Evolutionary conservation across 2,113 vertebrate species (phyloP), one percentile per base, ranked within the genome.

Genomic region (Cephalopholis sonnerati): DNA sequence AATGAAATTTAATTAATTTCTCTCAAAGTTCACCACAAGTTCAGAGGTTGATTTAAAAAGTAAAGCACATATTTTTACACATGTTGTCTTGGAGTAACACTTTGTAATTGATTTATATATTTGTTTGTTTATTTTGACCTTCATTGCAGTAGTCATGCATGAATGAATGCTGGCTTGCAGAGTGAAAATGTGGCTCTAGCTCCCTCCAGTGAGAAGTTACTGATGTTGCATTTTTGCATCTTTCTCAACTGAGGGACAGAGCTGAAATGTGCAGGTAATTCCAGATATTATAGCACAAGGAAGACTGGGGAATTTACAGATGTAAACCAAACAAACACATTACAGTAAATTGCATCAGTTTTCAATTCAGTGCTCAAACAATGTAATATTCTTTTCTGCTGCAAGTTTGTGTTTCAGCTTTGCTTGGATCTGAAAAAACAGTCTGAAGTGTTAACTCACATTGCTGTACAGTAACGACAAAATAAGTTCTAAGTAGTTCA

Each of bases 131-230:
- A 39, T 16, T 46, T 15, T 10, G 16, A 2, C 3, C 12, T 64
- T 36, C 54, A 1, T 48, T 61, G 61, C 24, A 16, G 2, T 17
- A 16, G 17, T 58, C 10, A 17, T 55, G 9, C 12, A 50, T 27
- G 10, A 0, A 15, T 17, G 1, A 65, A 24, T 25, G 32, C 9
- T 11, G 46, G 3, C 27, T 36, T 58, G 3, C 17, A 50, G 62
- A n/a, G 5, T 83, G 62, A 78, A 61, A 73, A 55, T 85, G 75
- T 50, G 39, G 20, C 57, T 77, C 7, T 85, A 48, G 59, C 81
- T 39, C 81, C 85, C 83, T 79, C 91, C 32, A 77, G 83, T 83
- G 90, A 1, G 0, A 57, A 20, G 1, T 2, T 54, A 0, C 24
- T 67, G 50, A 1, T 51, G 75, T 39, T 89, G 55, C 86, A 91